Percentiles rank a stretch among this genome's conserved stretches.
phyloP scores from a whole-genome alignment of 2,797 vertebrate genomes.

The Syncerus caffer region DNA sequence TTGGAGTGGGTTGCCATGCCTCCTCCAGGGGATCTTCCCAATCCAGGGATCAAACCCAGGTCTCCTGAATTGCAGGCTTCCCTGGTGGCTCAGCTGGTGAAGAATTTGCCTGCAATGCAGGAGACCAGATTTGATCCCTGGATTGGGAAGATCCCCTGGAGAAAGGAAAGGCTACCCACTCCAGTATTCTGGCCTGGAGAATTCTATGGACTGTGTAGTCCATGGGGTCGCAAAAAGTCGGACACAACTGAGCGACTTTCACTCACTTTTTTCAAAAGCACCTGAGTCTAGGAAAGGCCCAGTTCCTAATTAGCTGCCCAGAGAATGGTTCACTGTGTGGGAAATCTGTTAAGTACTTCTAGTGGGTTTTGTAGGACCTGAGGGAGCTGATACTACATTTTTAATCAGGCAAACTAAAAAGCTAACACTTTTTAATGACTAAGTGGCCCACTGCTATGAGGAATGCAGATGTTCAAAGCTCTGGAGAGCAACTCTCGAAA shows the following conservation, averaged over 20 bases:
- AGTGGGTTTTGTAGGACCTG: not conserved
- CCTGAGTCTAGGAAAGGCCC: not conserved
- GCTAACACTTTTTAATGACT: constrained; percentile 21
- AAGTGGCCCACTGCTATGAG: not conserved
- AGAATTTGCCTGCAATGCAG: not conserved
- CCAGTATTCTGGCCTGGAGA: not conserved
- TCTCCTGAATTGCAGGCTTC: not conserved
- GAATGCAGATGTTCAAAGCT: constrained; percentile 38
- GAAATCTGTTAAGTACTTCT: not conserved
- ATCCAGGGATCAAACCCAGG: not conserved
- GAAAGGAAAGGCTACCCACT: not conserved
- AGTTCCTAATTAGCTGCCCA: constrained; percentile 41
- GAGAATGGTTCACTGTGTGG: not conserved
- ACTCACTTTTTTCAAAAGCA: not conserved
- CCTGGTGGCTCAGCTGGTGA: not conserved
- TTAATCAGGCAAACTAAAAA: constrained; percentile 59
- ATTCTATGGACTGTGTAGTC: not conserved
- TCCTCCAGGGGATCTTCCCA: not conserved
- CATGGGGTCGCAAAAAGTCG: not conserved
- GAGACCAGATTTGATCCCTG: not conserved
- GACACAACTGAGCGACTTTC: not conserved
- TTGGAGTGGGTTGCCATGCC: not conserved
- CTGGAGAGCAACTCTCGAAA: constrained; percentile 33
- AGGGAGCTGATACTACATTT: not conserved
- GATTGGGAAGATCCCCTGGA: not conserved